A percentile compares a stretch with the other conserved stretches of the same genome.
These are phyloP conservation scores for Alexandromys oeconomus DNA, from an alignment of 2,797 vertebrate genomes.

Conservation along the genomic window DNA sequence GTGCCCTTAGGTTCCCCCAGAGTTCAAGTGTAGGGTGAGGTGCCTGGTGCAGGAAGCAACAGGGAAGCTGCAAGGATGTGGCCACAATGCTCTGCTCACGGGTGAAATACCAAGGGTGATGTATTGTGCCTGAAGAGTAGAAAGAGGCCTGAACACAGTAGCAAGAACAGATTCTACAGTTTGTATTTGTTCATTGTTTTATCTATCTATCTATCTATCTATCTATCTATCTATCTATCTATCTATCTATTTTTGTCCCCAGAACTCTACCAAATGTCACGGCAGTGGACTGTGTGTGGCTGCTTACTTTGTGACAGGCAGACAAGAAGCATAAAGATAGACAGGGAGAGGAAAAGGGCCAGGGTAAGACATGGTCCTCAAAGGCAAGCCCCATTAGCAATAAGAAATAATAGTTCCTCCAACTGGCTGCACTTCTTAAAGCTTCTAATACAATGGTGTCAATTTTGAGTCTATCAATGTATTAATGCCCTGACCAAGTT, in stretches of 20 bases:
- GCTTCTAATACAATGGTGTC: background rate
- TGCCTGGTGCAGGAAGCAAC: background rate
- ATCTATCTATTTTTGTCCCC: background rate
- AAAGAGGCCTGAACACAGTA: background rate
- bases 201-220: background rate
- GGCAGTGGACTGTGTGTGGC: rapidly evolving
- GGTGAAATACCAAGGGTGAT: background rate
- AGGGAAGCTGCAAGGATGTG: background rate
- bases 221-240: too few relatives aligned
- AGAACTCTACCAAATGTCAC: background rate
- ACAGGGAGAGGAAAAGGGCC: background rate
- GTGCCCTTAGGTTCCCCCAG: background rate
- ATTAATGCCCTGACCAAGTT: background rate
- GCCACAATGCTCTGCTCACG: background rate
- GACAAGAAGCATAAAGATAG: background rate
- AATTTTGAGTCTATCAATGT: background rate
- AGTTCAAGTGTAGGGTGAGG: too few relatives aligned
- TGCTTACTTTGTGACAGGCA: background rate
- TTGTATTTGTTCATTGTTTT: background rate
- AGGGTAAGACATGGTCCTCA: background rate
- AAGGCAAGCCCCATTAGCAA: background rate
- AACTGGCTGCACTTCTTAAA: background rate
- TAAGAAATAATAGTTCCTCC: too few relatives aligned
- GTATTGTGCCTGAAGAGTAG: background rate
- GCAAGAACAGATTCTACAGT: background rate